A percentile compares a stretch with the other conserved stretches of the same genome.
phyloP scores from a whole-genome alignment of 1,140 invertebrate species.

The Pseudomyrmex dendroicus region DNA sequence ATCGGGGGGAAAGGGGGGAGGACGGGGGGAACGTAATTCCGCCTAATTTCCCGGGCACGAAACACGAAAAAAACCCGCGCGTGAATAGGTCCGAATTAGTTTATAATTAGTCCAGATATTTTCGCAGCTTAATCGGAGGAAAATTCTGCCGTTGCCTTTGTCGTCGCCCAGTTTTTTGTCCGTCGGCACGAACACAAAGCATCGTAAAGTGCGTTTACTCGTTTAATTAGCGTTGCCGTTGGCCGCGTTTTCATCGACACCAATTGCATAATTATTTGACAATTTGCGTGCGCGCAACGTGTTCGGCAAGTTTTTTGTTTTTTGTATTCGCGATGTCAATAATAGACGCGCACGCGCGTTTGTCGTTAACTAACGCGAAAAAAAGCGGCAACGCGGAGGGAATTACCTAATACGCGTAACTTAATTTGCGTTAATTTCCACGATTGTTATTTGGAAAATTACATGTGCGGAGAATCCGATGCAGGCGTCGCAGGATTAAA shows the following conservation, averaged over 20 bases:
- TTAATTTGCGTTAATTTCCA: not conserved
- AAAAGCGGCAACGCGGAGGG: not conserved
- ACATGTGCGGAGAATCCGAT: too few relatives aligned
- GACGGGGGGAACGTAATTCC: conserved; percentile 21
- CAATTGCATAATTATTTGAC: conserved; percentile 60
- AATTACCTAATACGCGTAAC: conserved; percentile 20
- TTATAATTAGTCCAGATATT: conserved; percentile 40
- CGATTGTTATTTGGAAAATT: too few relatives aligned
- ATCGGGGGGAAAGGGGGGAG: not conserved
- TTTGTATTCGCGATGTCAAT: conserved; percentile 34
- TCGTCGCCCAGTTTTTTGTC: conserved; percentile 31
- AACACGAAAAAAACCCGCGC: conserved; percentile 28
- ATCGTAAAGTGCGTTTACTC: conserved; percentile 42
- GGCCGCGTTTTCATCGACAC: conserved; percentile 42
- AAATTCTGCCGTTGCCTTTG: conserved; percentile 42
- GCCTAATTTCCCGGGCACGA: conserved; percentile 36
- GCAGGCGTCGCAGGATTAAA: not conserved
- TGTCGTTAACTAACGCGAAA: not conserved
- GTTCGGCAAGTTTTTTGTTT: conserved; percentile 21
- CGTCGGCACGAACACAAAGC: conserved; percentile 5
- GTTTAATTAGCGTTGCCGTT: conserved; percentile 49
- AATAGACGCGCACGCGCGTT: not conserved
- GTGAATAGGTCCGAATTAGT: conserved; percentile 53
- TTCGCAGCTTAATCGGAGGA: conserved; percentile 39
- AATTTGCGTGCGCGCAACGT: conserved; percentile 31